Evolutionary conservation across 2,888 invertebrate genomes (phyloP), one percentile per base, ranked within the genome.

Genomic region (Cepaea hortensis): DNA sequence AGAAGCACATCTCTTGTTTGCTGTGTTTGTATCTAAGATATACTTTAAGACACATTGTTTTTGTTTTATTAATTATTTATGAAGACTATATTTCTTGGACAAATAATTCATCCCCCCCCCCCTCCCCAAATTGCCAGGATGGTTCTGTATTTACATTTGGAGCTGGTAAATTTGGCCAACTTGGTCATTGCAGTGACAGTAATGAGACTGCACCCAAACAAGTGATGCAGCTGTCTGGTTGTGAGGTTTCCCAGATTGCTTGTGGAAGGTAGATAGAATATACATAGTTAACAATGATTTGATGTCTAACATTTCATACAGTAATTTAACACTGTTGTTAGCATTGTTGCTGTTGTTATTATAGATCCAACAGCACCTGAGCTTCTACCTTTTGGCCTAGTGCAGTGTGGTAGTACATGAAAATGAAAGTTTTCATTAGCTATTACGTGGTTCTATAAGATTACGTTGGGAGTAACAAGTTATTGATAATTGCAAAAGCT

Each of bases 141-240:
- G 99, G 98, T 13, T 98, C 98, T 1, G 97, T 99, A 7, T 98
- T 98, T 91, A 97, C 98, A 0, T 98, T 98, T 94, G 98, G 98
- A 3, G 96, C 96, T 77, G 98, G 98, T 3, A 96, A 96, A 94
- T 97, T 97, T 94, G 98, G 98, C 0, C 98, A 99, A 94, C 96
- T 98, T 61, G 98, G 98, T 0, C 98, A 98, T 93, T 97, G 97
- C 0, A 96, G 96, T 62, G 96, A 95, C 73, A 95, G 95, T 85
- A 97, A 97, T 94, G 98, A 98, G 95, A 96, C 97, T 89, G 95
- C 98, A 90, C 99, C 99, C 0, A 96, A 97, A 92, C 97, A 97
- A 96, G 97, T 98, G 23, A 95, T 97, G 93, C 98, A 98, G 94
- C 95, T 98, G 87, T 98, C 98, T 97, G 99, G 99, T 48, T 97